Conservation (phyloP, 2,113 vertebrate genomes). For the Megaleporinus macrocephalus region DNA sequence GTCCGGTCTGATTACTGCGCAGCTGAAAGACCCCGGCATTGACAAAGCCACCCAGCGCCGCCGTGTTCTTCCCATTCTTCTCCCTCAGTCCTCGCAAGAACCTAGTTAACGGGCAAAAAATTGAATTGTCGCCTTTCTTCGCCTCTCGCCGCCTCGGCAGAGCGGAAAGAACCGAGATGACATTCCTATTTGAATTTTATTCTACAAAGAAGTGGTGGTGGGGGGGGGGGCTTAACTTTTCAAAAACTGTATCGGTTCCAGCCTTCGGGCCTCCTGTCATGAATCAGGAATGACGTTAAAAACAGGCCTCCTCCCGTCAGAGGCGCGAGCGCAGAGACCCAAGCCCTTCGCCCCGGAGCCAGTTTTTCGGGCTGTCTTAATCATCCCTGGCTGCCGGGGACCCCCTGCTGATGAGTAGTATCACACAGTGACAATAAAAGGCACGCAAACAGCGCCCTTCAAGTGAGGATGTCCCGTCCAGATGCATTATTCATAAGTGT, state of each 20-base stretch:
- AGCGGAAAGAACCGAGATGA: no score
- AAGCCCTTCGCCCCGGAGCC: not conserved
- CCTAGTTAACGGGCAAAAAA: not conserved
- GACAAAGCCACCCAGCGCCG: not conserved
- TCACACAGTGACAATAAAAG: constrained; percentile 31
- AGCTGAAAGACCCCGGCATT: not conserved
- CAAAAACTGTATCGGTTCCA: not conserved
- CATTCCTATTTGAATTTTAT: not conserved
- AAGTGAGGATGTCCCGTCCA: constrained; percentile 7
- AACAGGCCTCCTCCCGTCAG: constrained; percentile 5
- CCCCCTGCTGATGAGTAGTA: constrained; percentile 17
- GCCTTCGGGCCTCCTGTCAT: constrained; percentile 4
- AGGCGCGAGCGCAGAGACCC: constrained; percentile 1
- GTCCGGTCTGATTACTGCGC: not conserved
- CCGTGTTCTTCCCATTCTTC: not conserved
- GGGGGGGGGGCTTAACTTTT: constrained; percentile 1
- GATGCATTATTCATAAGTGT: constrained; percentile 12
- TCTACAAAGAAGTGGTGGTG: not conserved
- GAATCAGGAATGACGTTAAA: constrained; percentile 31
- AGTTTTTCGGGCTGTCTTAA: not conserved
- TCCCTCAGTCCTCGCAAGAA: not conserved
- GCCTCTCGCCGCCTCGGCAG: not conserved
- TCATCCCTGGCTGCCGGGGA: not conserved
- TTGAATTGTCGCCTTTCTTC: not conserved
- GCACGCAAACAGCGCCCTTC: constrained; percentile 15